These are phyloP conservation scores for Diabrotica virgifera DNA, from an alignment of 1,140 invertebrate genomes.

Conservation along the genomic window DNA sequence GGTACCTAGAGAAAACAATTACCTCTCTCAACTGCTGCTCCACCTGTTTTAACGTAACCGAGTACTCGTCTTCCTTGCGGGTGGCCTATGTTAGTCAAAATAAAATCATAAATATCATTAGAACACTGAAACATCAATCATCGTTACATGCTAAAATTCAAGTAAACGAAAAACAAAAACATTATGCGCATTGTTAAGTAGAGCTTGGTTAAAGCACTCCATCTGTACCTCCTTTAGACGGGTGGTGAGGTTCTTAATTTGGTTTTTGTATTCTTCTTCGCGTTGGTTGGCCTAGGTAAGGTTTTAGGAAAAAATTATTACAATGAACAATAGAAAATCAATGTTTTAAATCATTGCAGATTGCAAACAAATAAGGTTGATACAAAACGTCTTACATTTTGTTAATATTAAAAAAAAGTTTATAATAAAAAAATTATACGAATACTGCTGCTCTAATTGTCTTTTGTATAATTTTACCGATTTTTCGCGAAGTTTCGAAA, in stretches of 20 bases:
- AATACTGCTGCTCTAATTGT: too few relatives aligned
- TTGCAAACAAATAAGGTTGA: too few relatives aligned
- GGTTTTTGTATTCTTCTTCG: conserved; percentile 99
- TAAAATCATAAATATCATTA: conserved; percentile 15
- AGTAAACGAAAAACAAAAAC: conserved; percentile 17
- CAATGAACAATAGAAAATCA: not conserved
- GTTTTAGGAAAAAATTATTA: not conserved
- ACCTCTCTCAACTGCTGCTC: conserved; percentile 93
- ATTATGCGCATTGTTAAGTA: not conserved
- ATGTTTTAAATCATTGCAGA: not conserved
- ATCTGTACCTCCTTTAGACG: conserved; percentile 95
- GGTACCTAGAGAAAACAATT: conserved; percentile 45
- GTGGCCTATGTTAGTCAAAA: conserved; percentile 68
- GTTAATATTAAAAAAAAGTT: too few relatives aligned
- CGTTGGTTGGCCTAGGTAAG: conserved; percentile 91
- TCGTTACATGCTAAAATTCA: conserved; percentile 13
- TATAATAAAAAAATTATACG: too few relatives aligned
- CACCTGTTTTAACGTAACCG: conserved; percentile 89
- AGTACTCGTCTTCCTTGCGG: conserved; percentile 94
- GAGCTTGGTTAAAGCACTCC: conserved; percentile 13
- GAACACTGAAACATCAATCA: conserved; percentile 16
- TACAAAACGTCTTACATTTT: too few relatives aligned
- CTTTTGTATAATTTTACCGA: too few relatives aligned
- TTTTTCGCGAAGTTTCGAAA: too few relatives aligned
- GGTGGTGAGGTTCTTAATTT: conserved; percentile 98